Evolutionary conservation across 2,113 vertebrate genomes (phyloP).

Genomic region (Macroglossus sobrinus): DNA sequence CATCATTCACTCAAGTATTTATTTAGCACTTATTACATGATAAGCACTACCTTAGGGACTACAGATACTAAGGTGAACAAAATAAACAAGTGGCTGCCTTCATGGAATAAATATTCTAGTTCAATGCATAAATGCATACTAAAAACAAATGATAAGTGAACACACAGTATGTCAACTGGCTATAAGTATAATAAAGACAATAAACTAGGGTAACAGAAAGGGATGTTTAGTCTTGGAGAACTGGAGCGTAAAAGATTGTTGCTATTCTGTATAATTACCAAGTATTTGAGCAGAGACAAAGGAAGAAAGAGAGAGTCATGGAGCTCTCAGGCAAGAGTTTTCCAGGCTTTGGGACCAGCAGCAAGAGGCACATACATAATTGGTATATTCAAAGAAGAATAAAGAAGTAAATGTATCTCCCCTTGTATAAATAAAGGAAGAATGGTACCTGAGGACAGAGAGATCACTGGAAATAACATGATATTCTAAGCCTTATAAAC

Average conservation of each 20-base stretch:
- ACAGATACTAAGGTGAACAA: not conserved
- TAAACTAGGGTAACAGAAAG: not conserved
- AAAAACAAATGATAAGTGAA: constrained; percentile 17
- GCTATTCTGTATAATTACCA: not conserved
- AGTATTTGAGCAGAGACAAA: not conserved
- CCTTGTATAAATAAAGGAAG: not conserved
- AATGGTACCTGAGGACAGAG: not conserved
- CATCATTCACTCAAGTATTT: not conserved
- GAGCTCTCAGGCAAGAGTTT: not conserved
- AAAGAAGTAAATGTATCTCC: not conserved
- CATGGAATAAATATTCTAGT: not conserved
- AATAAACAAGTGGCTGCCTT: not conserved
- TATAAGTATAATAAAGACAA: not conserved
- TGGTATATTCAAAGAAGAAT: not conserved
- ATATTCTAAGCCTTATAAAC: not conserved
- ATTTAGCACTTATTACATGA: not conserved
- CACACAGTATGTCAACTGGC: not conserved
- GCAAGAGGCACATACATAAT: not conserved
- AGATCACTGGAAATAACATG: not conserved
- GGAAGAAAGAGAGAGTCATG: not conserved
- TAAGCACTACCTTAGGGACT: not conserved
- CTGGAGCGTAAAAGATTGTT: not conserved
- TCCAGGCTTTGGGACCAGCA: not conserved
- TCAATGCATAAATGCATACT: not conserved
- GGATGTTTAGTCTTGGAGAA: not conserved